Evolutionary conservation across 2,797 vertebrate species (phyloP).

Genomic region (Thamnophis elegans): DNA sequence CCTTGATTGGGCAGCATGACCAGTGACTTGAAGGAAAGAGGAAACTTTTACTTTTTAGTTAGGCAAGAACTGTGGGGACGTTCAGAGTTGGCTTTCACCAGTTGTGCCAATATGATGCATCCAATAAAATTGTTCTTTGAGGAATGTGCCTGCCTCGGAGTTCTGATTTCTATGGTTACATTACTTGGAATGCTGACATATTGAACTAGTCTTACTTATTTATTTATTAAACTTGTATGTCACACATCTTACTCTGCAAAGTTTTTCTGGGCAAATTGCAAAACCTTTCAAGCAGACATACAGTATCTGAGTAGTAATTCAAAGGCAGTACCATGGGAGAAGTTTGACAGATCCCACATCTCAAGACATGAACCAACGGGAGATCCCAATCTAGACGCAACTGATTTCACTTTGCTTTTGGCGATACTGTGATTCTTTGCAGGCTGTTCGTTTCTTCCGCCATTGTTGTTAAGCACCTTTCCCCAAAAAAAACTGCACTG

Average conservation of each 20-base stretch:
- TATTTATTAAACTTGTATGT: neutral
- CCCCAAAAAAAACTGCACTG: neutral
- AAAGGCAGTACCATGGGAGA: neutral
- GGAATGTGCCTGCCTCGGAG: no score
- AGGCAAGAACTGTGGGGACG: no score
- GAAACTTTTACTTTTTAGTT: no score
- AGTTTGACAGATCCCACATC: neutral
- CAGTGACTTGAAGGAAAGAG: no score
- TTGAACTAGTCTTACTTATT: neutral
- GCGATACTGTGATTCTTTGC: neutral
- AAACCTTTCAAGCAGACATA: neutral
- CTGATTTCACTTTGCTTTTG: neutral
- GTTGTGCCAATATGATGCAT: no score
- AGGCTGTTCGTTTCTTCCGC: neutral
- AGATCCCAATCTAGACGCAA: neutral
- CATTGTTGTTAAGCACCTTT: neutral
- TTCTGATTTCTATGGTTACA: no score
- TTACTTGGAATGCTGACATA: no score
- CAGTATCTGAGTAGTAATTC: neutral
- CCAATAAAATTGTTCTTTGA: no score
- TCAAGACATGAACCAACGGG: neutral
- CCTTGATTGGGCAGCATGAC: no score
- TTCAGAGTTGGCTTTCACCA: no score
- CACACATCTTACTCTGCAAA: neutral
- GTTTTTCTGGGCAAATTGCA: neutral